These are phyloP conservation scores for Nasonia vitripennis DNA, from an alignment of 1,140 invertebrate genomes.

Conservation along the genomic window DNA sequence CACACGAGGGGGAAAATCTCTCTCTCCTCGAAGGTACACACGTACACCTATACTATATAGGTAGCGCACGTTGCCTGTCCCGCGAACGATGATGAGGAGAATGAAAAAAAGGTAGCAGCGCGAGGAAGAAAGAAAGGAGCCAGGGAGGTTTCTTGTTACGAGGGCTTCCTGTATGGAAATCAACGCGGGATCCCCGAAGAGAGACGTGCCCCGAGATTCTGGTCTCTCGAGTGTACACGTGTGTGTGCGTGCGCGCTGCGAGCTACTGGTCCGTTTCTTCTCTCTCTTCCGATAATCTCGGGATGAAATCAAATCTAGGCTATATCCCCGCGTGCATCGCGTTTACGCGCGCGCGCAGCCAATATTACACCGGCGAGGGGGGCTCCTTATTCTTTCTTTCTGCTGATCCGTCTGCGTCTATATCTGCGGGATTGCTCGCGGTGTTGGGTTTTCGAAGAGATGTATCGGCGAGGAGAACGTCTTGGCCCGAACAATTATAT, in stretches of 20 bases:
- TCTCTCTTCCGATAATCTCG: conserved; percentile 62
- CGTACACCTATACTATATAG: background rate
- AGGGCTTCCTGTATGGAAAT: conserved; percentile 74
- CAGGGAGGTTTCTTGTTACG: conserved; percentile 67
- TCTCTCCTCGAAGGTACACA: background rate
- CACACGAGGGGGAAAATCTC: background rate
- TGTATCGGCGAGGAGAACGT: background rate
- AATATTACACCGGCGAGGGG: conserved; percentile 40
- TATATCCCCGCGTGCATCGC: conserved; percentile 54
- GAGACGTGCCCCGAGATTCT: conserved; percentile 44
- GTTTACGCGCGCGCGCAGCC: conserved; percentile 33
- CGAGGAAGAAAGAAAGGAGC: conserved; percentile 24
- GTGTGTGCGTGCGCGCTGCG: background rate
- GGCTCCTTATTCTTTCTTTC: background rate
- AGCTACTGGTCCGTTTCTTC: conserved; percentile 33
- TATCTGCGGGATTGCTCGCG: background rate
- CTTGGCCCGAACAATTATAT: conserved; percentile 30
- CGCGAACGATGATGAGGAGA: conserved; percentile 39
- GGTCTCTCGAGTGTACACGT: conserved; percentile 50
- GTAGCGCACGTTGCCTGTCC: conserved; percentile 40
- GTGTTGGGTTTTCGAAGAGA: conserved; percentile 28
- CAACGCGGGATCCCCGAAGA: conserved; percentile 54
- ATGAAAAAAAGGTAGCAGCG: conserved; percentile 32
- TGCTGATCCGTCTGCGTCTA: background rate
- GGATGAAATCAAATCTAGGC: conserved; percentile 67